Evolutionary conservation across 2,888 invertebrate species (phyloP).

Genomic region (Dorcus hopei): DNA sequence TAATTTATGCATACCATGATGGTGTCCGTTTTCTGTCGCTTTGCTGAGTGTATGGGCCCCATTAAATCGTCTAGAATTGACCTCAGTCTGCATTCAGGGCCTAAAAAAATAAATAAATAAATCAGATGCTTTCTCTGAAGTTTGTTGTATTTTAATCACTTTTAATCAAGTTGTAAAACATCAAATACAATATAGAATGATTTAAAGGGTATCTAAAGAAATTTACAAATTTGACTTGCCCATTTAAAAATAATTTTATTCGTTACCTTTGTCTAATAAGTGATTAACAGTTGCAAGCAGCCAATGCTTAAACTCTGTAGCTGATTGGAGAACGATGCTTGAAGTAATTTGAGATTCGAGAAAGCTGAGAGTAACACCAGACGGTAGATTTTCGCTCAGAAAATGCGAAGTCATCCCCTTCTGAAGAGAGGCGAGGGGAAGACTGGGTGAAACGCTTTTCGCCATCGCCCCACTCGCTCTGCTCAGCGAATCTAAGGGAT

Average conservation of each 20-base stretch:
- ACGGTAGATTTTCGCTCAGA: constrained; percentile 41
- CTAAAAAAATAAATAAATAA: constrained; percentile 48
- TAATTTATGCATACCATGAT: constrained; percentile 57
- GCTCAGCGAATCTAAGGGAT: constrained; percentile 55
- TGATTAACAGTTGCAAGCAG: constrained; percentile 57
- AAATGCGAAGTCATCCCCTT: constrained; percentile 41
- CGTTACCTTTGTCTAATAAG: constrained; percentile 62
- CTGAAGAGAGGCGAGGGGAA: constrained; percentile 45
- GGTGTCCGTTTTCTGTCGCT: constrained; percentile 53
- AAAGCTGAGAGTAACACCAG: constrained; percentile 57
- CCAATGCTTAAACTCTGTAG: constrained; percentile 77
- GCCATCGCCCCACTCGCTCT: constrained; percentile 50
- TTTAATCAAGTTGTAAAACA: too few species aligned
- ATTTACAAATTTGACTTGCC: too few species aligned
- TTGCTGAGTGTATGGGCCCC: constrained; percentile 68
- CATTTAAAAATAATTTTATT: too few species aligned
- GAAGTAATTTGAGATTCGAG: constrained; percentile 73
- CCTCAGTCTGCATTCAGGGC: constrained; percentile 69
- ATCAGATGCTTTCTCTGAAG: background rate
- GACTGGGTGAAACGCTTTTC: constrained; percentile 38
- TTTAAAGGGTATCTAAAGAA: too few species aligned
- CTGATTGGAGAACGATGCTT: constrained; percentile 66
- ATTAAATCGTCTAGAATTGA: constrained; percentile 74
- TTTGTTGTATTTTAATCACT: too few species aligned
- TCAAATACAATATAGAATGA: too few species aligned